Percentiles rank a stretch among this genome's conserved stretches.
Conservation (phyloP, 1,140 invertebrate genomes). For the Halyomorpha halys region DNA sequence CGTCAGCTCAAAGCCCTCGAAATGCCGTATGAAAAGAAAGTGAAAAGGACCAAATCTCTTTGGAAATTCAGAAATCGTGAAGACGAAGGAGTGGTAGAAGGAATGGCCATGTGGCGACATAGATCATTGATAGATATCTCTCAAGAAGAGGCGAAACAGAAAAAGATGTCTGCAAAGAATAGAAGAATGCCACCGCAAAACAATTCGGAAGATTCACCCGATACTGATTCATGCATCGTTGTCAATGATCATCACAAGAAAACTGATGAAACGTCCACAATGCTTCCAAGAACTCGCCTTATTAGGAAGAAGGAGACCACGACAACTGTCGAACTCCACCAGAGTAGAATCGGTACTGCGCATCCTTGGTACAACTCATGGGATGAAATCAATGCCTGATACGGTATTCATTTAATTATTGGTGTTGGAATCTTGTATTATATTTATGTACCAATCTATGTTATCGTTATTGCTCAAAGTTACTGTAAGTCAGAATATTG, state of each 20-base stretch:
- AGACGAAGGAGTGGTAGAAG: constrained; percentile 46
- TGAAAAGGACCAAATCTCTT: constrained; percentile 66
- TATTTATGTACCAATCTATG: too few relatives aligned
- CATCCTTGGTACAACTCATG: constrained; percentile 71
- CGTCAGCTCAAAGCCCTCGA: constrained; percentile 33
- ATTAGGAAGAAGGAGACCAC: constrained; percentile 21
- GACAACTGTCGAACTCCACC: constrained; percentile 6
- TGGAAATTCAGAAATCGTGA: constrained; percentile 67
- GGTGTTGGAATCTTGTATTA: not conserved
- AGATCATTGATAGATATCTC: constrained; percentile 64
- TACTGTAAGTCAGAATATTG: too few relatives aligned
- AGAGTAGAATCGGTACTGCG: not conserved
- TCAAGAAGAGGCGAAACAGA: constrained; percentile 35
- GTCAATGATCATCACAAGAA: constrained; percentile 54
- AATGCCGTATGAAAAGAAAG: constrained; percentile 34
- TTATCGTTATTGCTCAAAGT: too few relatives aligned
- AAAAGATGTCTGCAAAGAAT: constrained; percentile 4
- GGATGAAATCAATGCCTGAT: constrained; percentile 40
- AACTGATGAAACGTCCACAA: constrained; percentile 29
- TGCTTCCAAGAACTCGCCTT: constrained; percentile 31
- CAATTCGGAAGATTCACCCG: constrained; percentile 31
- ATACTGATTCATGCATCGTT: constrained; percentile 52
- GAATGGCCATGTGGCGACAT: constrained; percentile 76
- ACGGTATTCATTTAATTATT: not conserved
- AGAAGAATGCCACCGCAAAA: constrained; percentile 18